Evolutionary conservation across 2,113 vertebrate species (phyloP).

Genomic region (Seriola quinqueradiata): DNA sequence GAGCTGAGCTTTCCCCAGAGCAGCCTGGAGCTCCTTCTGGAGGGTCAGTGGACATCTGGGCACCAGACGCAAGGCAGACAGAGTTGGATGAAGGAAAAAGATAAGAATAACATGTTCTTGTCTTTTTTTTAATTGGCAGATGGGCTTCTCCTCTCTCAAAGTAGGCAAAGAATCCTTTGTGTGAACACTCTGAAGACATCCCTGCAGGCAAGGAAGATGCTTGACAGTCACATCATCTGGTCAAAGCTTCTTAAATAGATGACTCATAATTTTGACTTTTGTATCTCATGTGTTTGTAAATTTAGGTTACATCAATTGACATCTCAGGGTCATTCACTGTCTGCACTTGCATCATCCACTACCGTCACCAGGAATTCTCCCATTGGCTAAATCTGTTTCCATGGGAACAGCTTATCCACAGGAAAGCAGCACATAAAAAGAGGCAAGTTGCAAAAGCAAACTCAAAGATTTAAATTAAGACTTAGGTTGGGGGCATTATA

Average conservation of each 20-base stretch:
- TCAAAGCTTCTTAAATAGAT: constrained; percentile 4
- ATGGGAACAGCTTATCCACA: constrained; percentile 83
- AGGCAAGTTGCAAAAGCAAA: constrained; percentile 67
- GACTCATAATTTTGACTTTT: neutral
- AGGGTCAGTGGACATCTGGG: constrained; percentile 84
- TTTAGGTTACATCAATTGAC: constrained; percentile 93
- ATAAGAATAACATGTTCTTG: constrained; percentile 16
- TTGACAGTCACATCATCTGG: neutral
- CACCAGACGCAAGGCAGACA: neutral
- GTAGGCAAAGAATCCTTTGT: constrained; percentile 95
- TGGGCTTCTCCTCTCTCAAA: constrained; percentile 96
- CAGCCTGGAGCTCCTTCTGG: constrained; percentile 90
- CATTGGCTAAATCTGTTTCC: constrained; percentile 93
- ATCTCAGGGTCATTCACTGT: constrained; percentile 89
- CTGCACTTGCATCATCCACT: constrained; percentile 97
- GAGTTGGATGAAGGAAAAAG: neutral
- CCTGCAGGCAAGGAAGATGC: constrained; percentile 85
- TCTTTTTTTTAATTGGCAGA: constrained; percentile 79
- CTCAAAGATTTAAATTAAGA: neutral
- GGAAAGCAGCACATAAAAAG: constrained; percentile 78
- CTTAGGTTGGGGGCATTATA: neutral
- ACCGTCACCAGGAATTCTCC: constrained; percentile 96
- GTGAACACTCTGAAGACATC: constrained; percentile 90
- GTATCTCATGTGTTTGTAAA: constrained; percentile 21
- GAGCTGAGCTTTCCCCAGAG: constrained; percentile 93